These are phyloP conservation scores for Drosophila yakuba DNA, from an alignment of 1,140 invertebrate species.

Conservation along the genomic window DNA sequence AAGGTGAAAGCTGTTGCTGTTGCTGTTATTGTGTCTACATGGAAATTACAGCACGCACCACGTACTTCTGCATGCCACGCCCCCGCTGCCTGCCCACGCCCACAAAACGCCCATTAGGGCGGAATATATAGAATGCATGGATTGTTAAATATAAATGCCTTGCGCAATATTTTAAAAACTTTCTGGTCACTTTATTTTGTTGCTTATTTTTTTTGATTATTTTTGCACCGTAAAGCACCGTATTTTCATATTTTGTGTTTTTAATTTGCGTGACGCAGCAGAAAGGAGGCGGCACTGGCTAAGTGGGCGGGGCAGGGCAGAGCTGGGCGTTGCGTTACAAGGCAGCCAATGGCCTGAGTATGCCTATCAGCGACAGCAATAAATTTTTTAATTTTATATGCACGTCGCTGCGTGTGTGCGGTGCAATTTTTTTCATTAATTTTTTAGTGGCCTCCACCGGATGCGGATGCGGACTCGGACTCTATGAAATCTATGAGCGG, in stretches of 20 bases:
- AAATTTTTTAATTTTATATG: slow-evolving; percentile 80
- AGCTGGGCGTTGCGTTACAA: slow-evolving; percentile 2
- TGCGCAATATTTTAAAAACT: slow-evolving; percentile 68
- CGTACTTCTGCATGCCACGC: slow-evolving; percentile 26
- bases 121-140: slow-evolving; percentile 73
- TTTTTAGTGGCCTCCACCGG: slow-evolving; percentile 66
- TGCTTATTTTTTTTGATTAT: neutral
- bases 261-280: slow-evolving; percentile 58
- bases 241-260: slow-evolving; percentile 45
- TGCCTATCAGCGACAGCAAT: slow-evolving; percentile 77
- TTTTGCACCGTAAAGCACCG: too few species aligned
- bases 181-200: slow-evolving; percentile 33
- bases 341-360: slow-evolving; percentile 12
- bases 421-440: slow-evolving; percentile 71
- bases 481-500: slow-evolving; percentile 1
- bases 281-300: neutral
- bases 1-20: slow-evolving; percentile 63
- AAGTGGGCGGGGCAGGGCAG: neutral
- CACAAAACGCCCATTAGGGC: neutral
- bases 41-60: slow-evolving; percentile 70
- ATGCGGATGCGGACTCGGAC: neutral
- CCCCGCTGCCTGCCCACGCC: neutral
- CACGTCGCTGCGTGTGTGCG: slow-evolving; percentile 5
- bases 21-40: slow-evolving; percentile 63
- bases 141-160: slow-evolving; percentile 77